phyloP scores from a whole-genome alignment of 1,140 invertebrate species.

The Bombus superbus region DNA sequence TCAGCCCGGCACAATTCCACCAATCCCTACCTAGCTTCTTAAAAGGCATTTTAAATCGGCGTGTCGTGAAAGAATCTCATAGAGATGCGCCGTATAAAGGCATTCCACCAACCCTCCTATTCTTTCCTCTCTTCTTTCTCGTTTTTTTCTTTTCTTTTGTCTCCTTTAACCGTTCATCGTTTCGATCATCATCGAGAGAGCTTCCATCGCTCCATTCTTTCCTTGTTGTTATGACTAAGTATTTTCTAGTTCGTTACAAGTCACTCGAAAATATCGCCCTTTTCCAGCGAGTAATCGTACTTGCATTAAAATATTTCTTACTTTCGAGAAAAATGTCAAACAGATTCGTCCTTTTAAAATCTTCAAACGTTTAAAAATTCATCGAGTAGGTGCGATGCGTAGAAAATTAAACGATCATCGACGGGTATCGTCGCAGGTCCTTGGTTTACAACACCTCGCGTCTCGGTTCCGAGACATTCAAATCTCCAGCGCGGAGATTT shows the following conservation, averaged over 20 bases:
- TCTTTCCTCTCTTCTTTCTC: constrained; percentile 50
- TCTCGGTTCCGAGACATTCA: too few species aligned
- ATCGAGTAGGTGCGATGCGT: too few species aligned
- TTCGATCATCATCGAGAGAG: constrained; percentile 34
- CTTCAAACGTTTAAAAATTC: too few species aligned
- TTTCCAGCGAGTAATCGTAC: too few species aligned
- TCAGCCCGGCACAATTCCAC: constrained; percentile 70
- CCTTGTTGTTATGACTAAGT: background rate
- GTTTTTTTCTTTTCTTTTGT: constrained; percentile 34
- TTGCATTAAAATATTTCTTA: too few species aligned
- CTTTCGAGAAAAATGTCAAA: too few species aligned
- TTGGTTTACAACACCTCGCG: background rate
- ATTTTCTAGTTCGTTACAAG: too few species aligned
- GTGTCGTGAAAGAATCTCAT: constrained; percentile 81
- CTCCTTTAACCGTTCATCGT: constrained; percentile 52
- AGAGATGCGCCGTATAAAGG: constrained; percentile 81
- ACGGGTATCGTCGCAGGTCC: background rate
- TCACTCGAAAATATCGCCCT: too few species aligned
- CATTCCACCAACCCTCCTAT: constrained; percentile 73
- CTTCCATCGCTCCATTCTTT: constrained; percentile 38
- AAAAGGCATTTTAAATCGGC: constrained; percentile 82
- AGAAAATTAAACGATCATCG: too few species aligned
- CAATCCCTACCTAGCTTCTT: constrained; percentile 65
- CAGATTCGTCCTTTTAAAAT: too few species aligned
- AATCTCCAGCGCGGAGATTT: background rate